Evolutionary conservation across 2,113 vertebrate genomes (phyloP), one percentile per base, ranked within the genome.

Genomic region (Chiloscyllium plagiosum): DNA sequence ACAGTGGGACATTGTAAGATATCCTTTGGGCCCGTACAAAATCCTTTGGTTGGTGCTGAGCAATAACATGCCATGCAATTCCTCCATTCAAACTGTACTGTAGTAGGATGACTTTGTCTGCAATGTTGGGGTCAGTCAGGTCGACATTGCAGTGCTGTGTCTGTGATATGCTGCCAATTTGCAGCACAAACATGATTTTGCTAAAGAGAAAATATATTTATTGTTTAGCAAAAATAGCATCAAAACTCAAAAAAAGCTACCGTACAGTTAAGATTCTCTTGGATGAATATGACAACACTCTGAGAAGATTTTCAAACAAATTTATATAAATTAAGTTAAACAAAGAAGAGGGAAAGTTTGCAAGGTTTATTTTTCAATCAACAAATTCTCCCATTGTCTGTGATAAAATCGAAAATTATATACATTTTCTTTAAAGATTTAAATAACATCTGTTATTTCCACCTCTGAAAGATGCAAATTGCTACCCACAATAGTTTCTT

Each of bases 131-230:
- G 96, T 98, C 98, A 86, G 98, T 98, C 97, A 99, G 97, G 96
- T 99, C 99, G 7, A 98, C 98, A 97, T 99, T 99, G 96, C 99
- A 99, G 97, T 99, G 99, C 96, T 98, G 99, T n/a, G 99, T 99
- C 97, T 99, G 99, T 1, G 99, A 97, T 33, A 98, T 96, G 70
- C 99, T 99, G 97, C 99, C 99, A 50, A 99, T 99, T 98, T 99
- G 99, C 97, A 99, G 98, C 97, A 99, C 99, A 97, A 99, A 99
- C 99, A 99, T 99, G 97, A 99, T 99, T 98, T 99, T 99, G 97
- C 99, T 99, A 86, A 50, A 42, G 96, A 65, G 80, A 96, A 83
- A 96, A 93, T 6, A 66, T 5, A 37, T 66, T 93, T 66, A 37
- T 5, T 66, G 65, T 66, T 93, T 37, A 93, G 89, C n/a, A 66